Evolutionary conservation across 2,113 vertebrate genomes (phyloP).

Genomic region (Panurus biarmicus): DNA sequence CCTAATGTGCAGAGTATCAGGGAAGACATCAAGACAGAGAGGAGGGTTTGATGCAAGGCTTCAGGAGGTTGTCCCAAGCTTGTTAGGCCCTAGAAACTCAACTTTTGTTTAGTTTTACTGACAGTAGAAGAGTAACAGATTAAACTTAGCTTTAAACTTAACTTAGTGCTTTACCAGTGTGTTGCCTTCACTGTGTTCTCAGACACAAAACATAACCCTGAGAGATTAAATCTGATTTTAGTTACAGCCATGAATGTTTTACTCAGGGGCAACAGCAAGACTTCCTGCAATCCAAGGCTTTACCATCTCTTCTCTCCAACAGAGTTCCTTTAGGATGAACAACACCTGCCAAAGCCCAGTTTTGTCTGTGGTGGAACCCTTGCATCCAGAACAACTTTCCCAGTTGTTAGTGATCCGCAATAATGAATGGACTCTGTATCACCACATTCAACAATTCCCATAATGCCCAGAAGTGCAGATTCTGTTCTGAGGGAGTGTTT

Average conservation of each 20-base stretch:
- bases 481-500: neutral
- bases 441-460: neutral
- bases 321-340: neutral
- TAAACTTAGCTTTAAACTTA: no score
- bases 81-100: neutral
- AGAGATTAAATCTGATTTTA: neutral
- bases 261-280: neutral
- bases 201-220: neutral
- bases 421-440: neutral
- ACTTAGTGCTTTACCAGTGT: neutral
- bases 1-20: neutral
- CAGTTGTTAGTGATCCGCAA: neutral
- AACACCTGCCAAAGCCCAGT: neutral
- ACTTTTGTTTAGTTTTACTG: neutral
- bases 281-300: neutral
- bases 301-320: neutral
- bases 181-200: neutral
- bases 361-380: fast-evolving
- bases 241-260: neutral
- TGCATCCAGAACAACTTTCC: neutral
- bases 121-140: neutral
- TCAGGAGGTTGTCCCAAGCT: neutral
- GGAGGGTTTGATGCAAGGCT: neutral
- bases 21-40: neutral
- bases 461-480: neutral